Evolutionary conservation across 2,113 vertebrate species (phyloP).

Genomic region (Lepus timidus): DNA sequence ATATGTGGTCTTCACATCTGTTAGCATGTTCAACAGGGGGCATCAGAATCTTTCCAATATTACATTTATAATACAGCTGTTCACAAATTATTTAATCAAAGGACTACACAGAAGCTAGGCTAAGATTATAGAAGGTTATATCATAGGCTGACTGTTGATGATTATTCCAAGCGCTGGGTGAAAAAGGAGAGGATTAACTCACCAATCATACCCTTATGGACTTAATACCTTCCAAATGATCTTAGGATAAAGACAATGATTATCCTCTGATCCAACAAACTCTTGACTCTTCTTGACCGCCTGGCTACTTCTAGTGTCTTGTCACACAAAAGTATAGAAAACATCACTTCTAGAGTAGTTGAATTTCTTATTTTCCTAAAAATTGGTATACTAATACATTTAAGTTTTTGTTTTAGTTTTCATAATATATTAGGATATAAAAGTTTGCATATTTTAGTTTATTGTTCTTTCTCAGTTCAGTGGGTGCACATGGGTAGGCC

Average conservation of each 20-base stretch:
- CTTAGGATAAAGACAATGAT: not conserved
- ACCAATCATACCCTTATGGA: not conserved
- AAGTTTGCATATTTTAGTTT: not conserved
- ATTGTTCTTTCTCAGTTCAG: not conserved
- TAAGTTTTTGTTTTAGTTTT: not conserved
- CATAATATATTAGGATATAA: not conserved
- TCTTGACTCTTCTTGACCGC: not conserved
- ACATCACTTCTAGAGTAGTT: not conserved
- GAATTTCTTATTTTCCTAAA: conserved; percentile 1
- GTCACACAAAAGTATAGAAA: not conserved
- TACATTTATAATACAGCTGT: not conserved
- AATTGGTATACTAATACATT: not conserved
- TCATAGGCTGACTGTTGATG: not conserved
- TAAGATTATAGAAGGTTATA: not conserved
- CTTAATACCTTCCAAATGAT: not conserved
- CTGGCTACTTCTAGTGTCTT: not conserved
- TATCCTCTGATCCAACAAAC: not conserved
- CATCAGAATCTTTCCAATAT: not conserved
- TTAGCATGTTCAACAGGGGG: not conserved
- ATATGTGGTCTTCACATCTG: not conserved
- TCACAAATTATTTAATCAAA: not conserved
- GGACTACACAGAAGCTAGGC: not conserved
- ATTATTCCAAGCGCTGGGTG: not conserved
- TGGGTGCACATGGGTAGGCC: not conserved
- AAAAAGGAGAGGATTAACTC: not conserved